Base-by-base conservation (phyloP, 2,888 invertebrate species). In the Gerosis bhagava region DNA sequence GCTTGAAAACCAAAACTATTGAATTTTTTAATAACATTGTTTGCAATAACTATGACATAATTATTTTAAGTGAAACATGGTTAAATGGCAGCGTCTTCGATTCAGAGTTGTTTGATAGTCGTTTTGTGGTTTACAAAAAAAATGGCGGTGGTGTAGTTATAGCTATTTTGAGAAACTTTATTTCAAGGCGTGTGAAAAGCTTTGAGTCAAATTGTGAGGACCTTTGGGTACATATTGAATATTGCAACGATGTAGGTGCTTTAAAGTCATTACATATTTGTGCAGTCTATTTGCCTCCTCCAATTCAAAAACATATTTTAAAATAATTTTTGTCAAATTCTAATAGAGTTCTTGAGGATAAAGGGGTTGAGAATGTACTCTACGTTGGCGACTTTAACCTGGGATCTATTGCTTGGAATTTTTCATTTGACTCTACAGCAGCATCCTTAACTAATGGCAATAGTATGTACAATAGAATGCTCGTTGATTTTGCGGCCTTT, bases 281-380 rank as follows among this genome's bases (percentile, higher is more conserved):
- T 31, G 42, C 32, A 31, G 43, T 43, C 2, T 49, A 52, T n/a
- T 12, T 52, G 8, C 51, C 51, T 2, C 40, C 49, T 21, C 51
- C 51, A 8, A 5, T 51, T 11, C 41, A 44, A 10, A 36, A 31
- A 22, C 36, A 48, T 19, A 26, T 45, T 8, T 6, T 51, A 3
- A 41, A 49, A 0, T 29, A 48, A 12, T 51, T 29, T 7, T 11
- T 50, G 3, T 12, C 10, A 12, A 50, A 50, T 13, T 10, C 31
- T 0, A 46, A 46, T n/a, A 8, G 15, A 2, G 19, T 39, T 3
- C 6, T 22, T 7, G 29, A 40, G 21, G 6, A 22, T 2, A 19
- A 26, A 15, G 12, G 13, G 1, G 10, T 5, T 5, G 10, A 19
- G 3, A 29, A 28, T 2, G 19, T 21, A 5, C 6, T 21, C n/a